Evolutionary conservation across 2,888 invertebrate species (phyloP), one percentile per base, ranked within the genome.

Genomic region (Emmelina monodactyla): DNA sequence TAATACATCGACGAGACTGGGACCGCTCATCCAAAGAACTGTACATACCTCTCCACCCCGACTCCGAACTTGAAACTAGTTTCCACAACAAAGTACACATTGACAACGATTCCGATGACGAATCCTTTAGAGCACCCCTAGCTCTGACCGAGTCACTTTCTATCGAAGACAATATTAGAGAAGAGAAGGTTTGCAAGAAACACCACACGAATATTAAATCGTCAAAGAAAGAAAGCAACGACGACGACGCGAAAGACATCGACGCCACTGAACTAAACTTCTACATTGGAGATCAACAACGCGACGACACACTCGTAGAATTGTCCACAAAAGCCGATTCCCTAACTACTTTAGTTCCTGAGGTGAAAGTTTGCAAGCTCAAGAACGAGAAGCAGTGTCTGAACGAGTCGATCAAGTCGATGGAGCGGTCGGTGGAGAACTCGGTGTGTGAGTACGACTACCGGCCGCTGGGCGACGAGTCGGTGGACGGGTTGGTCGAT

Each of bases 1-100:
- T 76, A 2, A 35, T 73, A 1, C 75, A 69, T 43, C 49, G 78
- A 1, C 52, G 78, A n/a, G 72, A 71, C 53, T 79, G 78, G 78
- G 72, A 78, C 35, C 49, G 71, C 2, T 75, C 75, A 32, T 50
- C 58, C 14, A 58, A 54, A 28, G 73, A 78, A n/a, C 58, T 76
- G 1, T 54, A 66, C 49, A 73, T 75, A 30, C 76, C 76, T 0
- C 52, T 67, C 2, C 52, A 50, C 9, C 58, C 63, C 1, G 48
- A 50, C 3, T 38, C 37, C 9, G 50, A 49, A 14, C n/a, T 25
- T n/a, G 11, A 10, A 10, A n/a, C 25, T 10, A 25, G 11, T 25
- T n/a, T n/a, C 25, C 25, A 9, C 3, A 25, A 25, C n/a, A 31
- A 35, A 15, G 45, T 47, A 2, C 45, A 41, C 29, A 40, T 45